Conservation (phyloP, 2,888 invertebrate species). For the Tetragonisca angustula region DNA sequence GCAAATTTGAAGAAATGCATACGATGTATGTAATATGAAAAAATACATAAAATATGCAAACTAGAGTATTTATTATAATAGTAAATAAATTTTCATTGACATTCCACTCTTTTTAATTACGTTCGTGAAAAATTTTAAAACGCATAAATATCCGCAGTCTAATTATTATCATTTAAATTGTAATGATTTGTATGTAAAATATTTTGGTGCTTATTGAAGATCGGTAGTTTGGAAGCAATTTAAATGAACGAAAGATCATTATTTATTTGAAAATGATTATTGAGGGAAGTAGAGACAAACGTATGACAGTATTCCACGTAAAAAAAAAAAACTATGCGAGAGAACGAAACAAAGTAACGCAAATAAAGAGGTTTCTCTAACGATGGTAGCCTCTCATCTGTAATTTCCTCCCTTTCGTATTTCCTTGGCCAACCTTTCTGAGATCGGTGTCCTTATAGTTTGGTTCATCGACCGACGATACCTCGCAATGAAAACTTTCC, state of each 20-base stretch:
- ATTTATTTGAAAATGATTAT: conserved; percentile 14
- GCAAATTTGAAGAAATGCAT: no score
- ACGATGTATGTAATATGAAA: no score
- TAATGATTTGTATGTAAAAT: no score
- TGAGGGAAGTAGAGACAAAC: neutral
- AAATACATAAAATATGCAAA: no score
- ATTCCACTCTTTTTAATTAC: no score
- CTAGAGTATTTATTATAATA: no score
- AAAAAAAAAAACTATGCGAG: conserved; percentile 15
- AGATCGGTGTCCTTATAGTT: conserved; percentile 34
- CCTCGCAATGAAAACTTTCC: conserved; percentile 33
- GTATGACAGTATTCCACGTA: conserved; percentile 16
- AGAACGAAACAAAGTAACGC: conserved; percentile 35
- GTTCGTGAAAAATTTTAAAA: no score
- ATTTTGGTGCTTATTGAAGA: no score
- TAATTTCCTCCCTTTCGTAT: conserved; percentile 63
- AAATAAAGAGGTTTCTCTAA: conserved; percentile 54
- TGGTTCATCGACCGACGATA: conserved; percentile 49
- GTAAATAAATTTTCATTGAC: no score
- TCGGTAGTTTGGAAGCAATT: no score
- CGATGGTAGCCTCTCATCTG: conserved; percentile 72
- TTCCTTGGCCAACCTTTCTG: conserved; percentile 8
- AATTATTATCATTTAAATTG: no score
- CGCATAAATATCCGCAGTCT: no score
- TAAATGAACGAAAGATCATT: conserved; percentile 2